Percentiles rank a stretch among this genome's conserved stretches.
phyloP scores from a whole-genome alignment of 2,888 invertebrate genomes.

The Leptinotarsa juncta region DNA sequence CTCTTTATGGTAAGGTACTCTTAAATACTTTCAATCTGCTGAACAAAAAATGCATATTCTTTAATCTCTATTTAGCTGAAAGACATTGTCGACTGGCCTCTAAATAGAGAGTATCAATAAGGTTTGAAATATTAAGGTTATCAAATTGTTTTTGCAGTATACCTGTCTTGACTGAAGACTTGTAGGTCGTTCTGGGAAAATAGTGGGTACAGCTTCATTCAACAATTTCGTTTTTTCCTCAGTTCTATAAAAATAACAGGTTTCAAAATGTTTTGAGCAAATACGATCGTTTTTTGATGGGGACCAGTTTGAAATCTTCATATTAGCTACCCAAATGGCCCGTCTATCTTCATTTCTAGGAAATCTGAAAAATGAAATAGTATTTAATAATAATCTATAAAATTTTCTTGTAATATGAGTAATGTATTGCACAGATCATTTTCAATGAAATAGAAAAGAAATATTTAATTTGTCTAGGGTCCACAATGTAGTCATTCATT shows the following conservation, averaged over 20 bases:
- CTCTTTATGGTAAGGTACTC: neutral
- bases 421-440: neutral
- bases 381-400: neutral
- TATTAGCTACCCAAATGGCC: neutral
- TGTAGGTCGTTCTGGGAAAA: slow-evolving; percentile 27
- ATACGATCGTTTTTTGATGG: slow-evolving; percentile 27
- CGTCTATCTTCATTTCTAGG: neutral
- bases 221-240: slow-evolving; percentile 27
- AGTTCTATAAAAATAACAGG: slow-evolving; percentile 29
- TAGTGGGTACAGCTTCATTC: slow-evolving; percentile 29
- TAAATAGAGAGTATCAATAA: neutral
- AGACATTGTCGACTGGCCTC: neutral
- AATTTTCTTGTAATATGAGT: neutral
- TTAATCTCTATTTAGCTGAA: neutral
- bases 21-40: neutral
- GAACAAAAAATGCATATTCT: neutral
- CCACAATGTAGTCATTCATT: neutral
- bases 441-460: neutral
- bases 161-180: slow-evolving; percentile 8
- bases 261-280: slow-evolving; percentile 37
- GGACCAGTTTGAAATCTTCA: slow-evolving; percentile 11
- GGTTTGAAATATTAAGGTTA: neutral
- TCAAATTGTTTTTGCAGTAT: slow-evolving; percentile 3
- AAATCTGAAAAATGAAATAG: neutral
- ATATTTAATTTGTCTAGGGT: neutral